Percentiles rank a stretch among this genome's conserved stretches.
Evolutionary conservation across 2,113 vertebrate species (phyloP).

Genomic region (Felis chaus): DNA sequence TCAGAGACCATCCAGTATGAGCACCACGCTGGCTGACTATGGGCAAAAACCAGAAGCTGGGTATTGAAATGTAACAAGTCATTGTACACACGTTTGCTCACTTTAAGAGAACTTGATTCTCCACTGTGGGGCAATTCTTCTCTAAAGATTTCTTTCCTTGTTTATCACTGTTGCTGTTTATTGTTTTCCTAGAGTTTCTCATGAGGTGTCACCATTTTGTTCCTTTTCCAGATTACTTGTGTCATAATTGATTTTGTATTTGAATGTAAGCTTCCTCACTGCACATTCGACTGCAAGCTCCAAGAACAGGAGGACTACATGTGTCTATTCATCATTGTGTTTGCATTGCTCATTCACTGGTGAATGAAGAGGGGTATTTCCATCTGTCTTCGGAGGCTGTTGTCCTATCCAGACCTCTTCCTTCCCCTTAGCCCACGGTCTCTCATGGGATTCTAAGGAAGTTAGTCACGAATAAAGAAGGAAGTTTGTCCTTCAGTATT

Average conservation of each 20-base stretch:
- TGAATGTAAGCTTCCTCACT: background rate
- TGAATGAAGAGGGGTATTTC: background rate
- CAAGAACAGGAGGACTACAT: background rate
- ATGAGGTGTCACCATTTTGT: background rate
- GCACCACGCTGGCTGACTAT: background rate
- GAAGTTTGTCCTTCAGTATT: background rate
- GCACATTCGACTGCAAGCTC: background rate
- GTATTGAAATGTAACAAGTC: background rate
- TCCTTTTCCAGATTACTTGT: conserved; percentile 25
- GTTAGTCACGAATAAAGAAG: background rate
- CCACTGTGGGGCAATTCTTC: background rate
- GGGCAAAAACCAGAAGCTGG: background rate
- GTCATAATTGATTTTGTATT: background rate
- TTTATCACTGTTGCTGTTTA: background rate
- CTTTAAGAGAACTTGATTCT: background rate
- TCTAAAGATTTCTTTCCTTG: background rate
- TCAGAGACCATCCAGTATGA: background rate
- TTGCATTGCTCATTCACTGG: background rate
- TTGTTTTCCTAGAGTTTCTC: background rate
- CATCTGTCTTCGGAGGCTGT: background rate
- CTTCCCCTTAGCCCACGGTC: background rate
- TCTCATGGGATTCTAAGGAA: background rate
- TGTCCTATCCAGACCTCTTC: background rate
- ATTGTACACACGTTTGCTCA: background rate
- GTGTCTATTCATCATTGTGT: background rate